Base-by-base conservation (phyloP, 2,797 vertebrate species). In the Sebastes iracundus region DNA sequence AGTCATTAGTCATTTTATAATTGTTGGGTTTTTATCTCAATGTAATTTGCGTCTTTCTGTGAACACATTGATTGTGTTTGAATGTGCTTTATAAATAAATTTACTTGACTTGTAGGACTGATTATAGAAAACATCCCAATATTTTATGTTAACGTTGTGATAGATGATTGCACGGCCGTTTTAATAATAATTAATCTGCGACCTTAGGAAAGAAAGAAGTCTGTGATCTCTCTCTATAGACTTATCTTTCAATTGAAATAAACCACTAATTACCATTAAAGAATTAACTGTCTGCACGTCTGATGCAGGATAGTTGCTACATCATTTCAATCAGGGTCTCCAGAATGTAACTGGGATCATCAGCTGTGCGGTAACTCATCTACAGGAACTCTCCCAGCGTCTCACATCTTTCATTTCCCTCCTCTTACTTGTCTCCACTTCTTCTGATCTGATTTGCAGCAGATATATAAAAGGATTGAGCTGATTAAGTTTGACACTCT, bases 381-480 rank as follows among this genome's bases (percentile, higher is more conserved):
- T 68, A 72, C 72, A 78, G 56, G 83, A 77, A 61, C 77, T 63
- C 56, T 56, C 53, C 64, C 25, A 32, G 67, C 38, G 77, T 63
- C 69, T 69, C 78, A 73, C 64, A 64, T 85, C 75, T 88, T 82
- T 83, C 65, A 84, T 75, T 74, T 67, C 59, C 28, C 65, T 63
- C 30, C 77, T 75, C 67, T 61, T 53, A 71, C 42, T 82, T 63
- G 79, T 81, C 80, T 78, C 85, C 64, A 38, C 10, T 61, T 79
- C 84, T n/a, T 88, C 82, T 86, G 63, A 88, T 88, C 61, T 75
- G 82, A 89, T 87, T 63, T 64, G 62, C 71, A 35, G 63, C 62
- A 16, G 58, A 81, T 72, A 81, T 79, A 55, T 22, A 49, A 55
- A 78, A 27, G 58, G 52, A 70, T 20, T 58, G 74, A 79, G 64